Evolutionary conservation across 1,140 invertebrate genomes (phyloP).

Genomic region (Aporrectodea caliginosa): DNA sequence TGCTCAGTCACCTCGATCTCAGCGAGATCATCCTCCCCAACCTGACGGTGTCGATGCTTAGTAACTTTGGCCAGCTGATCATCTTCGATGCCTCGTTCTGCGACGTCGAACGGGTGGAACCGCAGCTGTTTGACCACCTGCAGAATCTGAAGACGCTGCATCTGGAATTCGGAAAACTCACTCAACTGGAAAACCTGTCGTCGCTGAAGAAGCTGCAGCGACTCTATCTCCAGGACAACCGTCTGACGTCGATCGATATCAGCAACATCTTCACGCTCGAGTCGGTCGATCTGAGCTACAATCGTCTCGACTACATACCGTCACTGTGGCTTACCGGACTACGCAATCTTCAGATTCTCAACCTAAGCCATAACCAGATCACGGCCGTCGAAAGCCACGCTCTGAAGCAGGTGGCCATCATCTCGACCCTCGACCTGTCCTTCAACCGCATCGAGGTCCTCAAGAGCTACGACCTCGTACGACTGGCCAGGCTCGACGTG

Average conservation of each 20-base stretch:
- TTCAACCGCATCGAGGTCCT: slow-evolving; percentile 17
- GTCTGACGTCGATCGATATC: slow-evolving; percentile 14
- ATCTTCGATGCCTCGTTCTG: slow-evolving; percentile 22
- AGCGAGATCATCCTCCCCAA: slow-evolving; percentile 23
- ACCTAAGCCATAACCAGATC: slow-evolving; percentile 31
- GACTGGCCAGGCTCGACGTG: slow-evolving; percentile 16
- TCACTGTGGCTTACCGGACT: slow-evolving; percentile 12
- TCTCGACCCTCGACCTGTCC: slow-evolving; percentile 29
- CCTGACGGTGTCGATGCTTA: slow-evolving; percentile 23
- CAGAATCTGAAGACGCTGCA: slow-evolving; percentile 26
- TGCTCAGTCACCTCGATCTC: slow-evolving; percentile 26
- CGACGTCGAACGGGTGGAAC: slow-evolving; percentile 21
- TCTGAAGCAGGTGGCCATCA: slow-evolving; percentile 19
- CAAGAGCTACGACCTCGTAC: slow-evolving; percentile 12
- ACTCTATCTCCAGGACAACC: slow-evolving; percentile 23
- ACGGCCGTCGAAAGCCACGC: slow-evolving; percentile 15
- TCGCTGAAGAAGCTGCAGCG: slow-evolving; percentile 14
- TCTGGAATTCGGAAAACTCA: slow-evolving; percentile 16
- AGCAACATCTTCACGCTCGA: slow-evolving; percentile 6
- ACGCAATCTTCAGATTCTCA: slow-evolving; percentile 20
- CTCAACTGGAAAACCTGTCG: slow-evolving; percentile 24
- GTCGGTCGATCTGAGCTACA: slow-evolving; percentile 29
- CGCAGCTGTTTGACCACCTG: slow-evolving; percentile 16
- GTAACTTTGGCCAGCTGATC: slow-evolving; percentile 12
- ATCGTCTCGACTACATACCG: slow-evolving; percentile 21